phyloP scores from a whole-genome alignment of 2,888 invertebrate species.

The Oasisia sp. region DNA sequence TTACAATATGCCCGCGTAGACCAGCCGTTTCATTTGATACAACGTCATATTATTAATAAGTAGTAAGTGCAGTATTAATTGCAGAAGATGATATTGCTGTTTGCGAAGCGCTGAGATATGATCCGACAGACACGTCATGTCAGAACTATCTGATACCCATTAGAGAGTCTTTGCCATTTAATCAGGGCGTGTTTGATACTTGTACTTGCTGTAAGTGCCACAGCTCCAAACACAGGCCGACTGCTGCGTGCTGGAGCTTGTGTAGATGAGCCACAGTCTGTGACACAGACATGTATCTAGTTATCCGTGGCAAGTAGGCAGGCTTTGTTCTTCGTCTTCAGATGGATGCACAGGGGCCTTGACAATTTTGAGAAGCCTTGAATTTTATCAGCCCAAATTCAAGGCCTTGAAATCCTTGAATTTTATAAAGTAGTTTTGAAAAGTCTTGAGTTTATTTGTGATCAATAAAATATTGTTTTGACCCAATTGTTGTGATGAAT shows the following conservation, averaged over 20 bases:
- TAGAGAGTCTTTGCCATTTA: background rate
- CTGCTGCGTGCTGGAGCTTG: background rate
- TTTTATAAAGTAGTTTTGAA: too few species aligned
- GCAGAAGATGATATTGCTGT: slow-evolving; percentile 10
- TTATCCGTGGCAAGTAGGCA: background rate
- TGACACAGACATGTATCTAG: background rate
- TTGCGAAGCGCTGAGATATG: background rate
- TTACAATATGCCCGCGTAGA: background rate
- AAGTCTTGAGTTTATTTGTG: too few species aligned
- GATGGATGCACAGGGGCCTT: background rate
- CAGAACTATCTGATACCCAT: background rate
- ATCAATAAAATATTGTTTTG: too few species aligned
- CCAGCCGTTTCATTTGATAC: background rate
- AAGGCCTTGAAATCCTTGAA: too few species aligned
- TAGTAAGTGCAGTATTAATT: background rate
- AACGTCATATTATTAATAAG: background rate
- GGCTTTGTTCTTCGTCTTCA: background rate
- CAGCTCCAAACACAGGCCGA: background rate
- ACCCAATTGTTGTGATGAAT: too few species aligned
- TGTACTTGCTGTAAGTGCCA: background rate
- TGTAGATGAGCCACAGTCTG: background rate
- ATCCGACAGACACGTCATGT: background rate
- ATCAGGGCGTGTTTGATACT: background rate
- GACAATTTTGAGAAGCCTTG: too few species aligned
- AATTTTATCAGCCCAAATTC: too few species aligned